Conservation (phyloP, 1,140 invertebrate genomes). For the Drosophila micromelanica region DNA sequence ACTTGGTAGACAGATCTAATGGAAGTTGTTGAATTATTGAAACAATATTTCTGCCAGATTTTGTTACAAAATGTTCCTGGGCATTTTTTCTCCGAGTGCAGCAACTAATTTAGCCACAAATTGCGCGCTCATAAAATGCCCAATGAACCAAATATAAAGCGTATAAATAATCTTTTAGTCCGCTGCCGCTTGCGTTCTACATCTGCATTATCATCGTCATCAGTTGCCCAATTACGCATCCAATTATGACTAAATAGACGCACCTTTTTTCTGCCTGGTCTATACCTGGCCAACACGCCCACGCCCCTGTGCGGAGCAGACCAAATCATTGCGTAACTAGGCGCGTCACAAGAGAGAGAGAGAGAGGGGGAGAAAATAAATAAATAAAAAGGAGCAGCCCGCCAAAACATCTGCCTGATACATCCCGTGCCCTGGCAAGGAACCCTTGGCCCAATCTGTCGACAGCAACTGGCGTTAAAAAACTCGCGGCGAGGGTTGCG, state of each 20-base stretch:
- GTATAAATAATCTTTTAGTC: background rate
- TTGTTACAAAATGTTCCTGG: background rate
- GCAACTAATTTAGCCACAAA: background rate
- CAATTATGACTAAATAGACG: slow-evolving; percentile 57
- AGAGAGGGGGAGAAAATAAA: background rate
- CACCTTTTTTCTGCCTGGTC: slow-evolving; percentile 34
- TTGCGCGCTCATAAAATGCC: background rate
- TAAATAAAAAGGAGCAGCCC: slow-evolving; percentile 33
- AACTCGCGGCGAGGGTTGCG: slow-evolving; percentile 40
- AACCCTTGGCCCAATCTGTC: slow-evolving; percentile 46
- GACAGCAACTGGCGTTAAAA: slow-evolving; percentile 53
- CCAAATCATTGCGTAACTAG: slow-evolving; percentile 56
- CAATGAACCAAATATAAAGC: slow-evolving; percentile 11
- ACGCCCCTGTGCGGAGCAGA: background rate
- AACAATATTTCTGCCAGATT: background rate
- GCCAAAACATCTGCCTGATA: slow-evolving; percentile 39
- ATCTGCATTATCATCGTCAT: slow-evolving; percentile 20
- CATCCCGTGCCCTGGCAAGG: slow-evolving; percentile 1
- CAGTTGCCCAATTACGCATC: slow-evolving; percentile 43
- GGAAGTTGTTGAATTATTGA: too few relatives aligned
- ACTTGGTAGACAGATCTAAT: too few relatives aligned
- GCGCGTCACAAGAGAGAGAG: background rate
- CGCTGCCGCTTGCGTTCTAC: background rate
- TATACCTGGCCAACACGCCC: slow-evolving; percentile 6
- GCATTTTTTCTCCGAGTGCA: background rate